Evolutionary conservation across 2,888 invertebrate species (phyloP).

Genomic region (Polymixis flavicincta): DNA sequence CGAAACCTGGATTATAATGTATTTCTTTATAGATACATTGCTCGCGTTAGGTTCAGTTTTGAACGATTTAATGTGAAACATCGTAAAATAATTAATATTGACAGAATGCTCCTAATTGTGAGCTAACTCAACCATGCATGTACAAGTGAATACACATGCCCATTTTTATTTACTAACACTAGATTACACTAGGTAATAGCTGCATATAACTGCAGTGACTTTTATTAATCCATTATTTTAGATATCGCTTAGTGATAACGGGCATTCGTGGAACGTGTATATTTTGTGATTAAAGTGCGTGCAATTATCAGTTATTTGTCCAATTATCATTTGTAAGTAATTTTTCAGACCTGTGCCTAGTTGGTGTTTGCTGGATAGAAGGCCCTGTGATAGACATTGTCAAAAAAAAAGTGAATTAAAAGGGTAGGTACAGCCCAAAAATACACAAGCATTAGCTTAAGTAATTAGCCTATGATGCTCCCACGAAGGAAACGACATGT

Average conservation of each 20-base stretch:
- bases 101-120: neutral
- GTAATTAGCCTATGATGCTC: too few species aligned
- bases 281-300: neutral
- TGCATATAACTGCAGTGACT: too few species aligned
- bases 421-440: too few species aligned
- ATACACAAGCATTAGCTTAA: too few species aligned
- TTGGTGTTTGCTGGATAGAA: neutral
- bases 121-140: too few species aligned
- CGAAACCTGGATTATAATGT: neutral
- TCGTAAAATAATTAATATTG: neutral
- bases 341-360: neutral
- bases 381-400: neutral
- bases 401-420: neutral
- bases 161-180: too few species aligned
- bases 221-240: neutral
- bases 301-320: neutral
- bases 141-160: too few species aligned
- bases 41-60: neutral
- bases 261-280: neutral
- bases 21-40: too few species aligned
- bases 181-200: too few species aligned
- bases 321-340: neutral
- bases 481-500: too few species aligned
- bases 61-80: neutral
- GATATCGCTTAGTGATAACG: neutral